Evolutionary conservation across 2,797 vertebrate species (phyloP), one percentile per base, ranked within the genome.

Genomic region (Selene dorsalis): DNA sequence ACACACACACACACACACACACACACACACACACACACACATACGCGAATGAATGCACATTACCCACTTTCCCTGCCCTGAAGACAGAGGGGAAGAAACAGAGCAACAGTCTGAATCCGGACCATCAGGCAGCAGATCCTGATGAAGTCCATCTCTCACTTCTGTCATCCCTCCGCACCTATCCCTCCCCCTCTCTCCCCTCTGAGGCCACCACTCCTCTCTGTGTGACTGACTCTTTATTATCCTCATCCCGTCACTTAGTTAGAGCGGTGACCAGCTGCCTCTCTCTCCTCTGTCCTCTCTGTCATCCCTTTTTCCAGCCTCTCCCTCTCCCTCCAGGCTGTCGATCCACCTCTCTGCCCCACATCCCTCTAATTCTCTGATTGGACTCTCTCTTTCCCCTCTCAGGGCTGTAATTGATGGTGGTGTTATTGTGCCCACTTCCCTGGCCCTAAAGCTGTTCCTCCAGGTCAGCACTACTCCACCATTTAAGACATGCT

Each of bases 61-160:
- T 58, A 67, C 67, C 70, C 75, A 68, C 35, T 62, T 32, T 35
- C 47, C 52, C 12, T 16, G 55, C 73, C 65, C 78, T 73, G 68
- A 84, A 85, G 84, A 82, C 79, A 83, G 55, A 84, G 55, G 71
- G 69, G 78, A 64, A 79, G 82, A 62, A 80, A 80, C 64, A 69
- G 75, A 67, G 83, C 81, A 84, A 69, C 59, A 69, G 75, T 78
- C 74, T 83, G 72, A 83, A 73, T 79, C 74, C 58, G 71, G 68
- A 86, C 64, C 84, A 87, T 89, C 83, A 65, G 84, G 79, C 82
- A 70, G 73, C 73, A 75, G 80, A n/a, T 75, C 80, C 77, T 92
- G 90, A 93, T 93, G 88, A 92, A 92, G 84, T 83, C 88, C 86
- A 93, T 93, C 89, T 86, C 85, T 90, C 91, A 92, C 78, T 74